These are phyloP conservation scores for Enteromius treurensis DNA, from an alignment of 2,797 vertebrate species.

Conservation along the genomic window DNA sequence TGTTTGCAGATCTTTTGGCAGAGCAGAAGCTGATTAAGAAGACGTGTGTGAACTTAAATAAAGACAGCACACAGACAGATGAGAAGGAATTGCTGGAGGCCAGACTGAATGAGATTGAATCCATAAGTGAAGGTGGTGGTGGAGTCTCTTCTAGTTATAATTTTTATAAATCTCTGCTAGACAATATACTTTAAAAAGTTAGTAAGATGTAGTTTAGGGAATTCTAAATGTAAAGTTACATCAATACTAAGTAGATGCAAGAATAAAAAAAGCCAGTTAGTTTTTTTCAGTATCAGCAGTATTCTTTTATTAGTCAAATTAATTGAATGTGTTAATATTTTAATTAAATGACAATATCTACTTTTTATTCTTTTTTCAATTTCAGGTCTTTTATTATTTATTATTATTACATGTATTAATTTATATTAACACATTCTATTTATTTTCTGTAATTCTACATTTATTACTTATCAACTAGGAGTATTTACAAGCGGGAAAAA, in stretches of 20 bases:
- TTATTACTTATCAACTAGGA: background rate
- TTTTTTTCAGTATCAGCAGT: background rate
- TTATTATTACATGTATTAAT: background rate
- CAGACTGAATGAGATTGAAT: constrained; percentile 70
- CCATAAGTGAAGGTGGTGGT: constrained; percentile 68
- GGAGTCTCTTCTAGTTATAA: background rate
- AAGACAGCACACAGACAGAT: constrained; percentile 76
- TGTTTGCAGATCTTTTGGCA: constrained; percentile 69
- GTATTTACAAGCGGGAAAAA: background rate
- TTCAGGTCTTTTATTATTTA: background rate
- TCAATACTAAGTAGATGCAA: background rate
- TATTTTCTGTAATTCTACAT: background rate
- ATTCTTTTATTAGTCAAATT: background rate
- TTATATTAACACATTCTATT: background rate
- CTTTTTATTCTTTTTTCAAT: background rate
- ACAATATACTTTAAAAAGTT: background rate
- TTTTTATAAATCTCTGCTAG: background rate
- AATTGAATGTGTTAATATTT: background rate
- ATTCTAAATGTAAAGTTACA: background rate
- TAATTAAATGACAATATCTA: background rate
- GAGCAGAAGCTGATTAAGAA: constrained; percentile 81
- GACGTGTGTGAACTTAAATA: constrained; percentile 74
- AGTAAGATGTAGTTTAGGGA: background rate
- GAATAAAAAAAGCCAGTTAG: background rate
- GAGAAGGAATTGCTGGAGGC: constrained; percentile 77